Evolutionary conservation across 1,140 invertebrate genomes (phyloP), one percentile per base, ranked within the genome.

Genomic region (Apis dorsata): DNA sequence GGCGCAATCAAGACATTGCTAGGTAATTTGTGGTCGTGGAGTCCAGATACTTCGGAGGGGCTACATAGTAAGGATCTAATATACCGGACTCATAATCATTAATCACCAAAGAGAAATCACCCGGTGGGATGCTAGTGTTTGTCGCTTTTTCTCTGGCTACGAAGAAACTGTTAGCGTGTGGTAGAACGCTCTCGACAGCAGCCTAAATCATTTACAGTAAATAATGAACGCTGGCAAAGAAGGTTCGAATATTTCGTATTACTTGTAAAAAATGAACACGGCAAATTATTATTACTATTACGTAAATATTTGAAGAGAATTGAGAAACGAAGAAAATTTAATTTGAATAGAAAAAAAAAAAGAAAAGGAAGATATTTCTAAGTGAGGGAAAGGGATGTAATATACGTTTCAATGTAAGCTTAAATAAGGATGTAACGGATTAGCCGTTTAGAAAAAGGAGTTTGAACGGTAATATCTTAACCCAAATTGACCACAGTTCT

Each of bases 21-120:
- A 84, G 91, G 90, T 92, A 91, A 92, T 92, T 92, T 91, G 89
- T 82, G 86, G 87, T 83, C 87, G 76, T 74, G 75, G 34, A 44
- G 74, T 63, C 44, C 12, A 76, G 63, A 80, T 83, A 84, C 69
- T 68, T 79, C 60, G 70, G 21, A 63, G 83, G 81, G 83, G 79
- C 78, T 84, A 74, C 81, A 72, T 72, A 62, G 55, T 84, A 86
- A 89, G 87, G 85, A 89, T 91, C 90, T 93, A 93, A 93, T 93
- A 92, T 91, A 92, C 91, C 88, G 86, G 84, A 88, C 91, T 93
- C 92, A 92, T 93, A 92, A 93, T 92, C 92, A 93, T 93, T 93
- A 93, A 93, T 93, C 92, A 93, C 92, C 76, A 60, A 63, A 88
- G 90, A 90, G 72, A 84, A 84, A 81, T 84, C 79, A 69, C 83